Conservation (phyloP, 2,888 invertebrate genomes). For the Maniola hyperantus region DNA sequence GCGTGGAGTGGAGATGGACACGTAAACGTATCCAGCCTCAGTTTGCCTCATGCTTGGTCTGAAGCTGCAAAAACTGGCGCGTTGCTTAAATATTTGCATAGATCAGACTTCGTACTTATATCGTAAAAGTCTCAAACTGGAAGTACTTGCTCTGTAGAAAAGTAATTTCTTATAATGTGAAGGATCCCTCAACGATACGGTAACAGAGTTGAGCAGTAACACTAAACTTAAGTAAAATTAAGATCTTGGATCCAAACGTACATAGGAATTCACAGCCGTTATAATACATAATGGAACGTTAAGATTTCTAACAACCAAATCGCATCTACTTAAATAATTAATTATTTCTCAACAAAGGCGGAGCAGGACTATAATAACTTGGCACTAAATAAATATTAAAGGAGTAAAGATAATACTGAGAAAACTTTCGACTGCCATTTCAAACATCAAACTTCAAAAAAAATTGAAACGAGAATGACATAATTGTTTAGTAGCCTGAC, state of each 20-base stretch:
- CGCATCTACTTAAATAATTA: conserved; percentile 5
- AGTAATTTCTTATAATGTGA: neutral
- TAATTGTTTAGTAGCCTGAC: neutral
- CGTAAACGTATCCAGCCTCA: neutral
- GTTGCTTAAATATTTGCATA: too few relatives aligned
- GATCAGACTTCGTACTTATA: too few relatives aligned
- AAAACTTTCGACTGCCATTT: neutral
- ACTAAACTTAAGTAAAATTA: conserved; percentile 52
- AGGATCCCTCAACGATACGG: neutral
- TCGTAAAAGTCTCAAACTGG: too few relatives aligned
- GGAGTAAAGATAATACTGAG: conserved; percentile 2
- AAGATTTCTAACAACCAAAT: conserved; percentile 26
- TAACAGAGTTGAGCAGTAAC: conserved; percentile 39
- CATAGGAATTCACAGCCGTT: conserved; percentile 79
- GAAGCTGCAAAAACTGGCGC: too few relatives aligned
- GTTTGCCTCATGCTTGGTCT: neutral
- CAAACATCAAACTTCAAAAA: neutral
- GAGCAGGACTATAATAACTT: conserved; percentile 55
- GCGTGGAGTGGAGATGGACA: neutral
- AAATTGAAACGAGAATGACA: neutral
- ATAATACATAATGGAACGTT: conserved; percentile 61
- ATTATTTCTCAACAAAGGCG: conserved; percentile 43
- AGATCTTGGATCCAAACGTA: conserved; percentile 67
- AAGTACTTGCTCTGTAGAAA: too few relatives aligned
- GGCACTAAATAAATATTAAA: conserved; percentile 51